These are phyloP conservation scores for Sesia bembeciformis DNA, from an alignment of 2,888 invertebrate genomes.

Conservation along the genomic window DNA sequence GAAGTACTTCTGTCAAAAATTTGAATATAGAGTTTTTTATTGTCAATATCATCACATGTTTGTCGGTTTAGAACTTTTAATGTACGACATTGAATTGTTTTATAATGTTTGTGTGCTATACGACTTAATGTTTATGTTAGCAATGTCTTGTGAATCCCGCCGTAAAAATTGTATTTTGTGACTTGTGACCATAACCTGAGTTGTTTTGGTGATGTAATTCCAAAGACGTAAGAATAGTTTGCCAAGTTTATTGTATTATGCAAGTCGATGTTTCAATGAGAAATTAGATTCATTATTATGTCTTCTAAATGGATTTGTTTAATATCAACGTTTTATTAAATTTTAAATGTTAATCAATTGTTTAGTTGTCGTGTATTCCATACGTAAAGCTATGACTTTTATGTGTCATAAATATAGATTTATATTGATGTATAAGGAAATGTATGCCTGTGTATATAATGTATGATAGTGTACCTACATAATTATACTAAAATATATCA, in stretches of 20 bases:
- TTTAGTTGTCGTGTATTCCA: constrained; percentile 19
- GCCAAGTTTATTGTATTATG: constrained; percentile 49
- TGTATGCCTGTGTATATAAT: constrained; percentile 51
- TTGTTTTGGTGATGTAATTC: constrained; percentile 73
- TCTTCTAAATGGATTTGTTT: constrained; percentile 11
- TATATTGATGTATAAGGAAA: constrained; percentile 18
- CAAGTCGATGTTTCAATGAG: constrained; percentile 26
- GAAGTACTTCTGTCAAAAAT: too few species aligned
- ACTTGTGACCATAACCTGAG: constrained; percentile 66
- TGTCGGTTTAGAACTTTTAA: background rate
- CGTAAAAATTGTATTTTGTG: constrained; percentile 43
- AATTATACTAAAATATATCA: constrained; percentile 42
- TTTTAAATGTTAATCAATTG: constrained; percentile 5
- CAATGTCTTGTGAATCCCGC: constrained; percentile 47
- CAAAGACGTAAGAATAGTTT: constrained; percentile 71
- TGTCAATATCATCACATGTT: too few species aligned
- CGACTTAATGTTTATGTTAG: background rate
- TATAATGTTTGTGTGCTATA: background rate
- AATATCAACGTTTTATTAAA: constrained; percentile 8
- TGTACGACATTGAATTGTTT: background rate
- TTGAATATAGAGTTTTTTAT: too few species aligned
- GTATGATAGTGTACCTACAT: constrained; percentile 54
- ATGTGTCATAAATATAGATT: constrained; percentile 31
- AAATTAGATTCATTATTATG: constrained; percentile 9
- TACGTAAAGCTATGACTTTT: constrained; percentile 27